Evolutionary conservation across 2,888 invertebrate genomes (phyloP), one percentile per base, ranked within the genome.

Genomic region (Cerceris rybyensis): DNA sequence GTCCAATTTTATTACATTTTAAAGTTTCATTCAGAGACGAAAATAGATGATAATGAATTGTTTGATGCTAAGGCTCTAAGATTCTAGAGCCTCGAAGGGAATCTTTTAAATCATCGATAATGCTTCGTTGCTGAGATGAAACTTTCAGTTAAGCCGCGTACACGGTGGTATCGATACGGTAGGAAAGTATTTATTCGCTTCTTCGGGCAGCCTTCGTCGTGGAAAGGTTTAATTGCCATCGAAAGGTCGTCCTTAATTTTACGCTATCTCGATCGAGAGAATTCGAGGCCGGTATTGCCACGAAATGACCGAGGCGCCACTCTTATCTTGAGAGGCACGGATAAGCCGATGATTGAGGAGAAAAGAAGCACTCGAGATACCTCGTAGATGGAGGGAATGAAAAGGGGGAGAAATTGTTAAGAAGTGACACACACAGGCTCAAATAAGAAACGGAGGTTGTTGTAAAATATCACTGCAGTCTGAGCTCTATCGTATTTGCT

Each of bases 241-340:
- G 86, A 85, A 80, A 81, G 84, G 79, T 85, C 79, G 84, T 79
- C 78, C 85, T 85, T 85, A 86, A 86, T 86, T 86, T 84, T 64
- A 74, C 81, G 81, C 74, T 85, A 85, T 86, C 86, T 79, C 74
- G 80, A 85, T 82, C 83, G 75, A 28, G 75, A 78, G 80, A 78
- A 83, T 78, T 78, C 82, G 81, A 82, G 78, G 74, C 75, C 75
- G 75, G 81, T 72, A 81, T 81, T 70, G 81, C 73, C 85, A 84
- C 83, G 84, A 88, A 89, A 90, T 89, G 89, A 88, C 87, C 87
- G 75, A 87, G 90, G 89, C 90, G 90, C 90, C 90, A 87, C 75
- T 80, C 87, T 89, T 90, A 90, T 90, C 90, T 86, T 70, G 68
- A 78, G 86, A 81, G 85, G 78, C 70, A 65, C 79, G 84, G 90